Base-by-base conservation (phyloP, 1,140 invertebrate genomes). In the Tetraneura akinire region DNA sequence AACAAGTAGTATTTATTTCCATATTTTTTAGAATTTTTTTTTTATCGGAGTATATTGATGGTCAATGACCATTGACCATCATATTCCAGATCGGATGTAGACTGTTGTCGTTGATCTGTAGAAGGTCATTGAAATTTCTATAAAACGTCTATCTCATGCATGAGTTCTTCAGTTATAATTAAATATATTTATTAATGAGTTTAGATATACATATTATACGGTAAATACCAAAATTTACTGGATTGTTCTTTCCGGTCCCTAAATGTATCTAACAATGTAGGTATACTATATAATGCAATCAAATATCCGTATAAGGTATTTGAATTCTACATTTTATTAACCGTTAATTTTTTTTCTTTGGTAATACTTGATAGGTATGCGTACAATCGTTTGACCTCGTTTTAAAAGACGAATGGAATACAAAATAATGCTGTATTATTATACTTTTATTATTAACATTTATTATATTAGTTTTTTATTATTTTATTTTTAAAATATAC, bases 71-170 rank as follows among this genome's bases (percentile, higher is more conserved):
- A 70, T 4, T n/a, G n/a, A n/a, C n/a, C 42, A 11, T 66, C 37
- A 29, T 13, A 26, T 66, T 37, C 18, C 37, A 3, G n/a, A 37
- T 68, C 18, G 11, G 21, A 68, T 23, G 9, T 47, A 23, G 11
- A 68, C n/a, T 14, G 64, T 45, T 68, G n/a, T 68, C 23, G 26
- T 70, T 49, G 13, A 70, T 70, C 23, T 37, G 8, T 0, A 6
- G 66, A 70, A 70, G 66, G 66, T 70, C 66, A 70, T 70, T 70
- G 42, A 2, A 70, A 70, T 47, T 70, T 42, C 0, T 49, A 37
- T 37, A 29, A 57, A n/a, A 11, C 26, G 23, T 37, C 32, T 16
- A 16, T 70, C 21, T 47, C 0, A 8, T 70, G 4, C 13, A 5
- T 47, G 21, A 42, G 62, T 66, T 13, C 32, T 42, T 13, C 29